Conservation (phyloP, 2,888 invertebrate species). For the Scelioninae gen. 1 region DNA sequence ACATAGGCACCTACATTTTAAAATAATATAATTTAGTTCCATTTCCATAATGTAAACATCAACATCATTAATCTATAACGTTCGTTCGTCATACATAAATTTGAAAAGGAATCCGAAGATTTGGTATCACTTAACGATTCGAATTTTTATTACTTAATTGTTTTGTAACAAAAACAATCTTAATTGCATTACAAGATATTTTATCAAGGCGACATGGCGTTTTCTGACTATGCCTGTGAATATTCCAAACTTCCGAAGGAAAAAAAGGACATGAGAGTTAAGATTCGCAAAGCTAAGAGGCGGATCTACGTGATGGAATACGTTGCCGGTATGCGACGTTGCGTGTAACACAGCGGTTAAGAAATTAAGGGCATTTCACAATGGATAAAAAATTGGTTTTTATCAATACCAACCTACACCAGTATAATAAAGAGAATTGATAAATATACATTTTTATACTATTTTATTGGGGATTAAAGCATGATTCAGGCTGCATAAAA, state of each 20-base stretch:
- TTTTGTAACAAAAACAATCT: conserved; percentile 2
- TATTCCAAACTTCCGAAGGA: conserved; percentile 7
- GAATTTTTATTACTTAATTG: conserved; percentile 3
- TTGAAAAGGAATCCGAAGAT: neutral
- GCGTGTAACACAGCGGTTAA: conserved; percentile 45
- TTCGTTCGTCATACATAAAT: no score
- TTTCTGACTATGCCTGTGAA: conserved; percentile 22
- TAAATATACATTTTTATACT: conserved; percentile 4
- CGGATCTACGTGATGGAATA: conserved; percentile 33
- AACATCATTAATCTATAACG: neutral
- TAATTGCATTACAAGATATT: conserved; percentile 27
- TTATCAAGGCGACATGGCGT: conserved; percentile 25
- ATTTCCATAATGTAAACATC: neutral
- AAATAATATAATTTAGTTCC: no score
- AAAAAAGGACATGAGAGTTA: conserved; percentile 23
- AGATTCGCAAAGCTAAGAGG: conserved; percentile 24
- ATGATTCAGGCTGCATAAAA: no score
- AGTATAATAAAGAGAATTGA: neutral
- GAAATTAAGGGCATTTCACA: conserved; percentile 41
- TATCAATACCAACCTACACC: no score
- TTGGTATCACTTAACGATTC: neutral
- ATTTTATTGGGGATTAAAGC: no score
- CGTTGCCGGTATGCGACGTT: conserved; percentile 34
- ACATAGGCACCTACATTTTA: no score
- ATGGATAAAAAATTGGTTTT: conserved; percentile 31